Conservation (phyloP, 2,797 vertebrate species). For the Selene dorsalis region DNA sequence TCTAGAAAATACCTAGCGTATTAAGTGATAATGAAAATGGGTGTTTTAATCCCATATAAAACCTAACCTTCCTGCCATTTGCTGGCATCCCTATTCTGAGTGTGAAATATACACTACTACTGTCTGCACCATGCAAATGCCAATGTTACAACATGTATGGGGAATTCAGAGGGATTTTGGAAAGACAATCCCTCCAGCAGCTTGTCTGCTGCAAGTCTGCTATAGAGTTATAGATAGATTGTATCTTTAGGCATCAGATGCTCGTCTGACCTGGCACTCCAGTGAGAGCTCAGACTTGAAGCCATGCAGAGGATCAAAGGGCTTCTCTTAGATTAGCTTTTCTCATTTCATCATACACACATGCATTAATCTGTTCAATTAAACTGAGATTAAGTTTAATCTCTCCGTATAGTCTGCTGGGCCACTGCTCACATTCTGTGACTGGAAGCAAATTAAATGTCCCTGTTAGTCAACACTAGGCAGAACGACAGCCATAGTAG, state of each 20-base stretch:
- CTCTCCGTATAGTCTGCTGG: conserved; percentile 17
- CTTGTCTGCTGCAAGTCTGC: not conserved
- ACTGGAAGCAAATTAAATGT: conserved; percentile 46
- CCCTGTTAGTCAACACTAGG: conserved; percentile 38
- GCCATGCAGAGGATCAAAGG: not conserved
- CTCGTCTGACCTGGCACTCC: conserved; percentile 19
- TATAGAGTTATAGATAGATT: not conserved
- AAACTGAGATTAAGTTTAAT: conserved; percentile 45
- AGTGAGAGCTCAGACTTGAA: not conserved
- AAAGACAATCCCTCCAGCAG: not conserved
- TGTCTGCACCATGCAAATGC: too few relatives aligned
- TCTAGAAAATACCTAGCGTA: too few relatives aligned
- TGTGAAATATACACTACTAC: too few relatives aligned
- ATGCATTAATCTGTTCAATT: conserved; percentile 36
- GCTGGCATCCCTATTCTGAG: too few relatives aligned
- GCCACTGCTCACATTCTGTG: conserved; percentile 38
- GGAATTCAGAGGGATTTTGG: not conserved
- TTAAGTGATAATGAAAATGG: too few relatives aligned
- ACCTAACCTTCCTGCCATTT: too few relatives aligned
- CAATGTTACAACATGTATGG: not conserved
- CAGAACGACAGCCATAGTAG: conserved; percentile 9
- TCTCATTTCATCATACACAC: conserved; percentile 28
- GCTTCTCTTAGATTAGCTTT: conserved; percentile 42
- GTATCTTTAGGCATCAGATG: not conserved
- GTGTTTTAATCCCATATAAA: too few relatives aligned